Evolutionary conservation across 2,113 vertebrate genomes (phyloP), one percentile per base, ranked within the genome.

Genomic region (Casuarius casuarius): DNA sequence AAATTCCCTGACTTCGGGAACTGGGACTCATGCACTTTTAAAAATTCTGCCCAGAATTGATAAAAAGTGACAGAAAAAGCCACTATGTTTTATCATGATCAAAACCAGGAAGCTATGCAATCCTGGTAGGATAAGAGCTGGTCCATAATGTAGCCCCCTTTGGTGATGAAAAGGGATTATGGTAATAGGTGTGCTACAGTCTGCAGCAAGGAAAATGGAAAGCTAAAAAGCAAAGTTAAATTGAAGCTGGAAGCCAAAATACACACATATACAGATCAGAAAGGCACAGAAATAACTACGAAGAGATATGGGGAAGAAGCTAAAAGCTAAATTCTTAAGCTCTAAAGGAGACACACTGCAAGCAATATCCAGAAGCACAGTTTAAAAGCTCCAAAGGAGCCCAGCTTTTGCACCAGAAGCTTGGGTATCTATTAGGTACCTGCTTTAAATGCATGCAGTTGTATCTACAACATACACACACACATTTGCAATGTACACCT

Each of bases 381-480:
- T 14, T 70, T 38, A 62, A 51, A 58, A 35, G 20, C 49, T 84
- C 49, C 35, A 29, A 81, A 87, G 23, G 11, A 84, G 13, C 52
- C 62, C 62, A 26, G 42, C 6, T 46, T 65, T 49, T 2, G 18
- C 3, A 33, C 8, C 7, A 9, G 25, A 44, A 90, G 15, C 23
- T 0, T 79, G 12, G 14, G 19, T 72, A 59, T 33, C 70, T 83
- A 8, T 25, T 18, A 28, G 18, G 31, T 28, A 28, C 31, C 73
- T 73, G n/a, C 8, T 73, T 67, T 76, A 82, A 75, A 72, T 15
- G 4, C 1, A n/a, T 15, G 12, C 6, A 2, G 26, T 20, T 2
- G 5, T 62, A 51, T 0, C 0, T 3, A 92, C 11, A 72, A 26
- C 0, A 0, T 18, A 28, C 42, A 58, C 5, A 4, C 4, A 3